Evolutionary conservation across 2,113 vertebrate species (phyloP).

Genomic region (Myrmecophaga tridactyla): DNA sequence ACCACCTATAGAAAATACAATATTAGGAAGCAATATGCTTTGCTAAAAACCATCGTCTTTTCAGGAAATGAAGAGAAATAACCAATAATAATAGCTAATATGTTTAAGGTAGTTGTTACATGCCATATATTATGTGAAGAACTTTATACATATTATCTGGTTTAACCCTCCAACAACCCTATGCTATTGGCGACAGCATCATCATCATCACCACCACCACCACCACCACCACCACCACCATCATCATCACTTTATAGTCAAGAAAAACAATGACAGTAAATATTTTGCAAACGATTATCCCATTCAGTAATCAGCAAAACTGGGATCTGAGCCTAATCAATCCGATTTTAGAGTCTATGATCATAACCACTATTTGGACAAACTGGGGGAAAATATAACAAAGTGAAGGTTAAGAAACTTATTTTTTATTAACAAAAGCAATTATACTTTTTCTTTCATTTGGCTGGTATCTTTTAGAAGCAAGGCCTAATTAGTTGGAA

Average conservation of each 20-base stretch:
- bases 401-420: neutral
- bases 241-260: neutral
- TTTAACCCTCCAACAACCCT: neutral
- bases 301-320: neutral
- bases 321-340: neutral
- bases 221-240: neutral
- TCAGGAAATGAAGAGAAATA: neutral
- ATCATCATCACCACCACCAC: too few relatives aligned
- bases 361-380: neutral
- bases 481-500: neutral
- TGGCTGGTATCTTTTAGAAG: neutral
- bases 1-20: neutral
- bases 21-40: neutral
- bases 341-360: slow-evolving; percentile 12
- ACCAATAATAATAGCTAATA: neutral
- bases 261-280: neutral
- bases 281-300: neutral
- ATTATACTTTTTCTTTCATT: neutral
- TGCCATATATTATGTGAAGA: neutral
- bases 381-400: slow-evolving; percentile 6
- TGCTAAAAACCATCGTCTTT: neutral
- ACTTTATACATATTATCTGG: neutral
- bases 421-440: slow-evolving; percentile 8
- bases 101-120: neutral
- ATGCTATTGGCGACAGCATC: neutral